phyloP scores from a whole-genome alignment of 1,140 invertebrate species.

The Cherax quadricarinatus region DNA sequence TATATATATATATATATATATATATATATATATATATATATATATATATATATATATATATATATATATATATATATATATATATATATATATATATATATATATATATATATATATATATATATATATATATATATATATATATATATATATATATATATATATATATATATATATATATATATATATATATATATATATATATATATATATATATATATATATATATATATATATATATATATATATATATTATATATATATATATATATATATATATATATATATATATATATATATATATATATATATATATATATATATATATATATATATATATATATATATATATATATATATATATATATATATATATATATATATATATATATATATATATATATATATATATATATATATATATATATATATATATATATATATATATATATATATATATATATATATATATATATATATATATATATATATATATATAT shows the following conservation, averaged over 20 bases:
- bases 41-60: slow-evolving; percentile 38
- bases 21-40: slow-evolving; percentile 35
- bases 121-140: slow-evolving; percentile 31
- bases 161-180: no score
- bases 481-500: no score
- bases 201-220: no score
- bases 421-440: slow-evolving; percentile 25
- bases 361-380: slow-evolving; percentile 29
- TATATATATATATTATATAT: slow-evolving; percentile 20
- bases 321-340: slow-evolving; percentile 35
- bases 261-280: slow-evolving; percentile 31
- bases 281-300: slow-evolving; percentile 31
- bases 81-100: slow-evolving; percentile 38
- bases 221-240: no score
- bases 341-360: slow-evolving; percentile 33
- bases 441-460: slow-evolving; percentile 22
- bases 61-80: slow-evolving; percentile 32
- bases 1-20: no score
- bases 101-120: slow-evolving; percentile 36
- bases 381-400: slow-evolving; percentile 32
- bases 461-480: no score
- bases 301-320: slow-evolving; percentile 36
- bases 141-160: slow-evolving; percentile 14
- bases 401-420: slow-evolving; percentile 28
- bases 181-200: no score